These are phyloP conservation scores for Scophthalmus maximus DNA, from an alignment of 2,113 vertebrate genomes.

Conservation along the genomic window DNA sequence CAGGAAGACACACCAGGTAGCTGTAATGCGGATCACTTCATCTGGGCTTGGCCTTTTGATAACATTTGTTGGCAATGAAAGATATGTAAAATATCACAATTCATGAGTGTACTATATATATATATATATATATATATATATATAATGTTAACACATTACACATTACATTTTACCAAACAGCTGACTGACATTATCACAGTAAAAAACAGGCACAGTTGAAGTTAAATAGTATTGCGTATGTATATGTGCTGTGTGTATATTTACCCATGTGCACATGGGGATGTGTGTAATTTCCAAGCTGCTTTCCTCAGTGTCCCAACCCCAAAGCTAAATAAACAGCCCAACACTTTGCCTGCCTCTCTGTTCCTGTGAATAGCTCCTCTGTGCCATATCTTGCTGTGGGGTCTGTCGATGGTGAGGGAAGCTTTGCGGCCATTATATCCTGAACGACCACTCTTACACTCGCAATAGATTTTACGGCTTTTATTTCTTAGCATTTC, in stretches of 20 bases:
- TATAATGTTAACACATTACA: too few relatives aligned
- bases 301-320: constrained; percentile 42
- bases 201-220: constrained; percentile 11
- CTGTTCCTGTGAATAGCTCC: constrained; percentile 48
- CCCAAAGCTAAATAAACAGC: constrained; percentile 69
- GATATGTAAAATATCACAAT: too few relatives aligned
- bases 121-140: too few relatives aligned
- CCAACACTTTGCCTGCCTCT: constrained; percentile 45
- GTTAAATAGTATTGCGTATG: constrained; percentile 11
- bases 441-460: not conserved
- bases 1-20: too few relatives aligned
- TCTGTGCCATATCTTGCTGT: constrained; percentile 51
- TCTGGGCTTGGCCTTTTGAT: too few relatives aligned
- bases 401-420: constrained; percentile 33
- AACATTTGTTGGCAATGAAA: too few relatives aligned
- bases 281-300: constrained; percentile 57
- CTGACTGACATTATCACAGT: too few relatives aligned
- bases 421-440: not conserved
- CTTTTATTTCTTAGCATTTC: too few relatives aligned
- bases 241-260: constrained; percentile 46
- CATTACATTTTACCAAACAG: too few relatives aligned
- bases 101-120: too few relatives aligned
- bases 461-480: too few relatives aligned
- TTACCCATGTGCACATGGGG: constrained; percentile 38
- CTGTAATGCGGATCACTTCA: too few relatives aligned